Conservation (phyloP, 2,113 vertebrate species). For the Loxodonta africana region DNA sequence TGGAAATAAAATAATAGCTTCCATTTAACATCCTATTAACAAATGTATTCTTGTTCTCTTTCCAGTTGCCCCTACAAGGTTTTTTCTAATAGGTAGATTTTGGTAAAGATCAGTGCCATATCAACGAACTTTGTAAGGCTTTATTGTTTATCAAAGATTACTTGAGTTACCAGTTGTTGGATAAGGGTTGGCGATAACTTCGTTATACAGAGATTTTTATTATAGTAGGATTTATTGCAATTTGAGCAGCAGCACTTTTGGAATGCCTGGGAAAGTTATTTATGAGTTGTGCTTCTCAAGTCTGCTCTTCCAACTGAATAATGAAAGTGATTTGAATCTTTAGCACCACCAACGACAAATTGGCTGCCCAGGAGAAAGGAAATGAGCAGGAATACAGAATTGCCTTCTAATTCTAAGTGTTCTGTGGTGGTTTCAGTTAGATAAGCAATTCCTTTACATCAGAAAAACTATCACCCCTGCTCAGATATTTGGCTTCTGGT, state of each 20-base stretch:
- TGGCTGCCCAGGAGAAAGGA: constrained; percentile 40
- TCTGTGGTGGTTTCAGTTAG: constrained; percentile 5
- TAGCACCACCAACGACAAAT: constrained; percentile 43
- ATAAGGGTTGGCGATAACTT: constrained; percentile 9
- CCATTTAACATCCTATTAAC: neutral
- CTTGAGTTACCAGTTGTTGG: neutral
- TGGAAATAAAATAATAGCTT: neutral
- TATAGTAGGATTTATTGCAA: neutral
- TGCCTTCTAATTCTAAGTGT: neutral
- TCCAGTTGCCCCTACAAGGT: neutral
- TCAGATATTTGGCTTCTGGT: neutral
- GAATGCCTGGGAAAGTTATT: constrained; percentile 16
- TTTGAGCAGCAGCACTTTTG: constrained; percentile 26
- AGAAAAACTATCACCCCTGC: neutral
- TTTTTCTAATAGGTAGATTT: neutral
- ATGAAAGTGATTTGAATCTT: constrained; percentile 53
- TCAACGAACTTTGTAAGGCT: constrained; percentile 8
- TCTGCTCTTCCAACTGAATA: constrained; percentile 51
- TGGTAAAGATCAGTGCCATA: constrained; percentile 9
- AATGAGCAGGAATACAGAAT: neutral
- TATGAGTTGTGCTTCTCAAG: constrained; percentile 21
- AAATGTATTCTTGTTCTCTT: neutral
- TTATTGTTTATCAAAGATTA: constrained; percentile 10
- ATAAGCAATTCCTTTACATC: neutral
- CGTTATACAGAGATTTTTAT: constrained; percentile 56